These are phyloP conservation scores for Dolichoris vasculosae DNA, from an alignment of 1,140 invertebrate genomes.

Conservation along the genomic window DNA sequence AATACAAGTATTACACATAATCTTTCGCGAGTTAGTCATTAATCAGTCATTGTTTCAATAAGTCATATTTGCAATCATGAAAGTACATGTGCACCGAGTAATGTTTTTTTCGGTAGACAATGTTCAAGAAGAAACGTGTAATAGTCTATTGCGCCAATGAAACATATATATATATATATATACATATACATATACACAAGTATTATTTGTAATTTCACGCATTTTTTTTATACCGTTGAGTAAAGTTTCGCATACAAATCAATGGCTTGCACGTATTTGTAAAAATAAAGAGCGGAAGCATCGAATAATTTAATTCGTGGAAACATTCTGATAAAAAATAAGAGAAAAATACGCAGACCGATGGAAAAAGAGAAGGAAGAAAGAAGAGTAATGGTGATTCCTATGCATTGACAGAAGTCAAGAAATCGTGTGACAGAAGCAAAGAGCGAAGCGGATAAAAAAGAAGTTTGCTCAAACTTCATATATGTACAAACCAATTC, in stretches of 20 bases:
- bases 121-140: background rate
- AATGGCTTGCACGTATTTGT: too few relatives aligned
- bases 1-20: too few relatives aligned
- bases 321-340: background rate
- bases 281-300: background rate
- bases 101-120: background rate
- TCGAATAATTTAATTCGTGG: background rate
- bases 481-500: conserved; percentile 60
- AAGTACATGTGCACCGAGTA: background rate
- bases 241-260: too few relatives aligned
- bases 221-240: too few relatives aligned
- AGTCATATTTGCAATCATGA: too few relatives aligned
- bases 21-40: too few relatives aligned
- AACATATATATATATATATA: too few relatives aligned
- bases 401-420: background rate
- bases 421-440: background rate
- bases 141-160: background rate
- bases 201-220: too few relatives aligned
- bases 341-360: background rate
- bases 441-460: background rate
- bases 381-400: background rate
- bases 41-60: too few relatives aligned
- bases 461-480: background rate
- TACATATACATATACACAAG: too few relatives aligned
- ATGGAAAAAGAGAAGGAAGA: background rate